Conservation (phyloP, 2,113 vertebrate species). For the Siphamia tubifer region DNA sequence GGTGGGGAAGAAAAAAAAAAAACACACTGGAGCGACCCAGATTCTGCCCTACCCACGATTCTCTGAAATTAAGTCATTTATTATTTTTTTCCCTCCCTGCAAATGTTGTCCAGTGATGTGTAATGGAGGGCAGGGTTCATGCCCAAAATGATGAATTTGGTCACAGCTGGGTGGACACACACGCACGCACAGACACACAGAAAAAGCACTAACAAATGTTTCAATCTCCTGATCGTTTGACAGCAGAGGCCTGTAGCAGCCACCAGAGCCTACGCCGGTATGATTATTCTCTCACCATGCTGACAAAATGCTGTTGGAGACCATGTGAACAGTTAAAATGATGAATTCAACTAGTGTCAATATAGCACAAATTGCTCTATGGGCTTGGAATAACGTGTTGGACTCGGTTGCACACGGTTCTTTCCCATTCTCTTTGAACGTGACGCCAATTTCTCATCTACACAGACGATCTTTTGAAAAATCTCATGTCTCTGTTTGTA, state of each 20-base stretch:
- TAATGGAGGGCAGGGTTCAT: slow-evolving; percentile 74
- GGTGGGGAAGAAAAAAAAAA: not conserved
- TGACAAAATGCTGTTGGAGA: slow-evolving; percentile 28
- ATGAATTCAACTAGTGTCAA: not conserved
- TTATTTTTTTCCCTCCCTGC: slow-evolving; percentile 69
- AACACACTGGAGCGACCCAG: slow-evolving; percentile 65
- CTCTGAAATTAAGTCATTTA: slow-evolving; percentile 80
- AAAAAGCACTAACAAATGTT: slow-evolving; percentile 50
- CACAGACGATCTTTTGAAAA: not conserved
- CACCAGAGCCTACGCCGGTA: slow-evolving; percentile 9
- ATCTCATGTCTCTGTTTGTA: not conserved
- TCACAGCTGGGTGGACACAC: slow-evolving; percentile 64
- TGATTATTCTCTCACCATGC: slow-evolving; percentile 35
- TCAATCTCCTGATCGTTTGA: slow-evolving; percentile 47
- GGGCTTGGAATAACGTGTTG: not conserved
- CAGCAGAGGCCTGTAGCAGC: slow-evolving; percentile 34
- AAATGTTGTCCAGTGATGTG: slow-evolving; percentile 78
- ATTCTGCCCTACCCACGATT: slow-evolving; percentile 66
- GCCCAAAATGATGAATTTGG: slow-evolving; percentile 78
- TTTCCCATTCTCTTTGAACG: too few relatives aligned
- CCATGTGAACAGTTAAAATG: slow-evolving; percentile 19
- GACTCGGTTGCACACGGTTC: not conserved
- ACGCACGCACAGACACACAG: slow-evolving; percentile 10
- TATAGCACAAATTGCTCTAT: not conserved
- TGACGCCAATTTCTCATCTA: not conserved